Percentiles rank a stretch among this genome's conserved stretches.
phyloP scores from a whole-genome alignment of 30 jellyfish, hydroid and myxozoan species.

The Aurelia aurita region DNA sequence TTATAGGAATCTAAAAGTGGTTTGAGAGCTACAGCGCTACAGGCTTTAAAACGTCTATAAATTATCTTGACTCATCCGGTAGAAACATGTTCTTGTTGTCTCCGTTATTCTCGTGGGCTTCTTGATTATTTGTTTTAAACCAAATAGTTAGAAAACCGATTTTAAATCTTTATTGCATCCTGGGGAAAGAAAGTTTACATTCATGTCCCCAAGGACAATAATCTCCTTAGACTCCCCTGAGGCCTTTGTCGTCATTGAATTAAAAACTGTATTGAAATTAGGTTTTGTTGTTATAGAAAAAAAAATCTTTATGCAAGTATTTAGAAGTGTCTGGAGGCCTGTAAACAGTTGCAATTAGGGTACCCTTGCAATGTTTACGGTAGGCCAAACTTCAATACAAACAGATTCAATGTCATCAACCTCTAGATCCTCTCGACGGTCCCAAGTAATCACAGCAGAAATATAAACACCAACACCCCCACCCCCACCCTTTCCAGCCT shows the following conservation, averaged over 20 bases:
- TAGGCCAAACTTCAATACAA: slow-evolving; percentile 59
- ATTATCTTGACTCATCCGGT: too few species aligned
- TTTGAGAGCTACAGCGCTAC: too few species aligned
- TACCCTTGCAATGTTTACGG: slow-evolving; percentile 56
- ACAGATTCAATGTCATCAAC: slow-evolving; percentile 36
- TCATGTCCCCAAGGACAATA: slow-evolving; percentile 40
- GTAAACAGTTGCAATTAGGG: slow-evolving; percentile 47
- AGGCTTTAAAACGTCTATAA: too few species aligned
- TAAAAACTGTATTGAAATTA: slow-evolving; percentile 29
- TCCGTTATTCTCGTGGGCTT: slow-evolving; percentile 55
- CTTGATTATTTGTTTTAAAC: slow-evolving; percentile 36
- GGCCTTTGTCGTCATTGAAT: slow-evolving; percentile 66
- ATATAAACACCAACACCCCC: slow-evolving; percentile 79
- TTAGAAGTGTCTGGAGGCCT: slow-evolving; percentile 71
- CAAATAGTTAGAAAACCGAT: too few species aligned
- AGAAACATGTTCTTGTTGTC: slow-evolving; percentile 31
- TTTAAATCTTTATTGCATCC: slow-evolving; percentile 26
- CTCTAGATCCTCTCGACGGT: slow-evolving; percentile 76
- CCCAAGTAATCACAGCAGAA: slow-evolving; percentile 59
- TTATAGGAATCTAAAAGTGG: too few species aligned
- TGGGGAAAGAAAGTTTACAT: slow-evolving; percentile 23
- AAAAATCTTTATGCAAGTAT: slow-evolving; percentile 54
- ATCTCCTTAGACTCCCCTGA: slow-evolving; percentile 59
- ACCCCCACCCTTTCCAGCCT: slow-evolving; percentile 76
- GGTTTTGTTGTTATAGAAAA: too few species aligned